Evolutionary conservation across 2,113 vertebrate species (phyloP), one percentile per base, ranked within the genome.

Genomic region (Rhea pennata): DNA sequence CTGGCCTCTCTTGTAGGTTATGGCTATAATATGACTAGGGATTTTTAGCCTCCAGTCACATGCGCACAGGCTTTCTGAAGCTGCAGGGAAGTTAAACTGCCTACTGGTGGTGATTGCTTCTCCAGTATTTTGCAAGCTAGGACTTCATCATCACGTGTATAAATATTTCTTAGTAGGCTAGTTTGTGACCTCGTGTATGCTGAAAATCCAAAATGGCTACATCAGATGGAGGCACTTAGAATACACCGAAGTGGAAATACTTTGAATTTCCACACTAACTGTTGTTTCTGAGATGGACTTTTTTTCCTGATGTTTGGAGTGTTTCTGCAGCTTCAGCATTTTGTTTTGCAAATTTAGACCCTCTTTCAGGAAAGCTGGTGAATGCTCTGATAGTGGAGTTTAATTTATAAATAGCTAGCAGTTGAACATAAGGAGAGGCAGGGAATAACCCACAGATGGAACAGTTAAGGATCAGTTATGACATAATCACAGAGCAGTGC

Each of bases 311-410:
- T 48, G 19, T 62, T 67, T 40, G 5, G 4, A 93, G 24, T 40
- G 58, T 95, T 89, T 87, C 71, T 95, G 89, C 84, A 83, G 82
- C 46, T 90, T 96, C 94, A 96, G 95, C 92, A 91, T 89, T 95
- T 93, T 74, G 65, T 91, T 92, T 54, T 87, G 82, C 73, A 94
- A 85, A 95, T 95, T 92, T 96, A 91, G 87, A 87, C 54, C 31
- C 65, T 93, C 76, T 95, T 95, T 94, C 82, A 92, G 84, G 53
- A 74, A 95, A 96, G 89, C 90, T 82, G 76, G 77, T 76, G 88
- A 96, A 91, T 82, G 46, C 75, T 86, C 51, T 90, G 84, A 90
- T 75, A 89, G 91, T 91, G 42, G 66, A 96, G 80, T 85, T 92
- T 91, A 85, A 74, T 95, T 81, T 97, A 95, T 94, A 96, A 97